phyloP scores from a whole-genome alignment of 2,888 invertebrate species.

The Bursaphelenchus okinawaensis region DNA sequence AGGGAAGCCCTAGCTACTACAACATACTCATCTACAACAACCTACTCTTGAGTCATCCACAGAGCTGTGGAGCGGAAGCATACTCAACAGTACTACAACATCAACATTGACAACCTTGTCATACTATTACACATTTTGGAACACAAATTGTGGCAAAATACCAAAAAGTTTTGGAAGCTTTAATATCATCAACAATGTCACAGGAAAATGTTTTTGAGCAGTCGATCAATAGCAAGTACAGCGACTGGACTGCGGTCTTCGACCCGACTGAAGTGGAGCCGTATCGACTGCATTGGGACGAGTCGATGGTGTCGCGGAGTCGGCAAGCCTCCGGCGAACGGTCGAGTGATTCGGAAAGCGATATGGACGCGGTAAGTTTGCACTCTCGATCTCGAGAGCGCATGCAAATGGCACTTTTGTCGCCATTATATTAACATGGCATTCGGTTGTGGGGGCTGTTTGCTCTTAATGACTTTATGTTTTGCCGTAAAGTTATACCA shows the following conservation, averaged over 20 bases:
- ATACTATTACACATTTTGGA: too few species aligned
- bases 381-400: background rate
- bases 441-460: too few species aligned
- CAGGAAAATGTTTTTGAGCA: constrained; percentile 2
- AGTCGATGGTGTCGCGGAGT: background rate
- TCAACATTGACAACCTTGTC: too few species aligned
- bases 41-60: background rate
- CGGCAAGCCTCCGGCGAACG: background rate
- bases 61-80: background rate
- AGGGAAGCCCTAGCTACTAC: background rate
- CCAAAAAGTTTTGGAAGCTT: too few species aligned
- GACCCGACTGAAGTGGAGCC: constrained; percentile 3
- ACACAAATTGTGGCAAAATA: too few species aligned
- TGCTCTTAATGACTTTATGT: too few species aligned
- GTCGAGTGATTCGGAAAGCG: background rate
- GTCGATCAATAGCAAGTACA: constrained; percentile 11
- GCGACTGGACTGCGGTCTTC: constrained; percentile 1
- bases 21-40: background rate
- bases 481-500: too few species aligned
- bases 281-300: constrained; percentile 1
- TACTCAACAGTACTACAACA: background rate
- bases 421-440: background rate
- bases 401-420: constrained; percentile 5
- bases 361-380: background rate
- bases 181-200: too few species aligned